Conservation (phyloP, 2,888 invertebrate species). For the Alcis repandata region DNA sequence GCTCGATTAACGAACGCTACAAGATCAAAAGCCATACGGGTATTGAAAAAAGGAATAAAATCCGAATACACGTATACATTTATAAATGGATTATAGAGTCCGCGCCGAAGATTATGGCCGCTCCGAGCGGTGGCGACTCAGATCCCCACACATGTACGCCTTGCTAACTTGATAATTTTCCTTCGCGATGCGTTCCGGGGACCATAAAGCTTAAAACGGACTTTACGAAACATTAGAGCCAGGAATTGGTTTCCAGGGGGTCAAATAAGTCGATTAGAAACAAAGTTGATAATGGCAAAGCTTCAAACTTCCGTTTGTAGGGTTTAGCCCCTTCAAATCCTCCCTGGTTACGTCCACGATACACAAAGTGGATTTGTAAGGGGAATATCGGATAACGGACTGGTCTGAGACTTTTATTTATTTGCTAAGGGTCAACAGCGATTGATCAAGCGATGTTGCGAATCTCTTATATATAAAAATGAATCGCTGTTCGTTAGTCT, state of each 20-base stretch:
- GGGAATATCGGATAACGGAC: conserved; percentile 17
- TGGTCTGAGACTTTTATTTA: conserved; percentile 4
- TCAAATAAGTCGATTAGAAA: conserved; percentile 16
- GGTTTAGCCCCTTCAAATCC: conserved; percentile 6
- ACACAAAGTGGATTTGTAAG: conserved; percentile 24
- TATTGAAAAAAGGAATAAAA: conserved; percentile 10
- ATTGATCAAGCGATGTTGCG: not conserved
- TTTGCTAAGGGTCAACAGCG: not conserved
- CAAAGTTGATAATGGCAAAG: conserved; percentile 12
- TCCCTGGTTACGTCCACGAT: conserved; percentile 13
- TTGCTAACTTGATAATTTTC: not conserved
- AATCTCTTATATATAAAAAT: not conserved
- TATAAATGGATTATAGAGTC: conserved; percentile 9
- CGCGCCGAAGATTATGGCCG: not conserved
- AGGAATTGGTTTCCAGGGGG: conserved; percentile 15
- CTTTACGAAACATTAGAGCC: not conserved
- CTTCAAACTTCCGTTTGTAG: not conserved
- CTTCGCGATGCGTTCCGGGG: not conserved
- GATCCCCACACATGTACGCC: not conserved
- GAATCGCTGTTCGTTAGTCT: too few species aligned
- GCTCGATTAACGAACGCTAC: conserved; percentile 12
- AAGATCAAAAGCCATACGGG: conserved; percentile 25
- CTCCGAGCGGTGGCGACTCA: not conserved
- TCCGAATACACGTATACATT: conserved; percentile 14
- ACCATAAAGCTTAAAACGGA: not conserved